Conservation (phyloP, 2,888 invertebrate genomes). For the Epistrophella euchroma region DNA sequence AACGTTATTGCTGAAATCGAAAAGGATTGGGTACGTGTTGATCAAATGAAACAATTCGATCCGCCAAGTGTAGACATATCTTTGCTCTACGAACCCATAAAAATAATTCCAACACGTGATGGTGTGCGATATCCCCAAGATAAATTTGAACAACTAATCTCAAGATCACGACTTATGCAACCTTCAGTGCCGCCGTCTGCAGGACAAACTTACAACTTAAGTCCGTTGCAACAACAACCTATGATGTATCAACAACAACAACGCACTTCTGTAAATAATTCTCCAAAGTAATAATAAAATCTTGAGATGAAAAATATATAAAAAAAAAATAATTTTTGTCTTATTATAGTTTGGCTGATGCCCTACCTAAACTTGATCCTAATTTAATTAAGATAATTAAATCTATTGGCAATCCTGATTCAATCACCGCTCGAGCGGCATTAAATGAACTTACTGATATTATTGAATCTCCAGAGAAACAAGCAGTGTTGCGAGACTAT, state of each 20-base stretch:
- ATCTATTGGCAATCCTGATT: constrained; percentile 87
- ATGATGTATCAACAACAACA: constrained; percentile 50
- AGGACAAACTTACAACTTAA: constrained; percentile 78
- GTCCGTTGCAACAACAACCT: constrained; percentile 79
- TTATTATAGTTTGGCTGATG: constrained; percentile 81
- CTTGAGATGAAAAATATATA: neutral
- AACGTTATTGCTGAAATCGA: constrained; percentile 89
- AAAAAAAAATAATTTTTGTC: neutral
- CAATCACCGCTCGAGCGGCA: constrained; percentile 85
- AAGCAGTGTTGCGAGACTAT: constrained; percentile 83
- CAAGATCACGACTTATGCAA: constrained; percentile 80
- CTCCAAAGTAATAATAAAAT: constrained; percentile 79
- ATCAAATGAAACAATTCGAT: constrained; percentile 84
- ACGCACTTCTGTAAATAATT: constrained; percentile 71
- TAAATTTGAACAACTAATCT: constrained; percentile 81
- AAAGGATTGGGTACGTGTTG: constrained; percentile 83
- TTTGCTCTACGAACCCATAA: constrained; percentile 84
- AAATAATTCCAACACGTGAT: constrained; percentile 85
- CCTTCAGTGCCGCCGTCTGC: constrained; percentile 78
- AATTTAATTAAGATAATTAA: constrained; percentile 84
- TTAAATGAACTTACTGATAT: constrained; percentile 83
- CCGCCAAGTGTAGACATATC: constrained; percentile 81
- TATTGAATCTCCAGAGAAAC: constrained; percentile 83
- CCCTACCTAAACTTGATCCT: constrained; percentile 82
- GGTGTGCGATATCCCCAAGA: constrained; percentile 83